These are phyloP conservation scores for Malacosoma neustria DNA, from an alignment of 2,888 invertebrate species.

Conservation along the genomic window DNA sequence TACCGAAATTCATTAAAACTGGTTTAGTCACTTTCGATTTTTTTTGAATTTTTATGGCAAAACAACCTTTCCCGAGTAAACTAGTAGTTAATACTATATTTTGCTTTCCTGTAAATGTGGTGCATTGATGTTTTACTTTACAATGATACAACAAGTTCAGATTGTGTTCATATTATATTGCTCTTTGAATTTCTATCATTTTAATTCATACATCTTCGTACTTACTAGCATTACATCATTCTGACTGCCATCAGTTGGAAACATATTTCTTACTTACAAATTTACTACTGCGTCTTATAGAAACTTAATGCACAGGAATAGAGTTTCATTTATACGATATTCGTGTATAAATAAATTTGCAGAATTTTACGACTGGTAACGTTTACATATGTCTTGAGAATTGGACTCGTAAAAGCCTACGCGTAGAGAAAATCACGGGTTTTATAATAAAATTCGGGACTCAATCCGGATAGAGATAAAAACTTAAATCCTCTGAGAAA, in stretches of 20 bases:
- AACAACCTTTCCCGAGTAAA: too few relatives aligned
- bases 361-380: slow-evolving; percentile 18
- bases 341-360: slow-evolving; percentile 1
- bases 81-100: too few relatives aligned
- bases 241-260: background rate
- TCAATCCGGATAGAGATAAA: slow-evolving; percentile 19
- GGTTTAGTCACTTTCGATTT: too few relatives aligned
- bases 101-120: too few relatives aligned
- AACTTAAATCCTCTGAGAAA: slow-evolving; percentile 7
- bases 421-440: slow-evolving; percentile 20
- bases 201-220: background rate
- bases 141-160: background rate
- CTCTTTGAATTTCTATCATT: background rate
- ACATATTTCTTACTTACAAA: background rate
- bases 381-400: slow-evolving; percentile 26
- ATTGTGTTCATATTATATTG: background rate
- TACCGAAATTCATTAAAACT: too few relatives aligned
- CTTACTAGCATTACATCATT: background rate
- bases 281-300: background rate
- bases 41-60: too few relatives aligned
- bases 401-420: slow-evolving; percentile 25
- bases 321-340: background rate
- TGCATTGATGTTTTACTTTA: too few relatives aligned
- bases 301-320: background rate
- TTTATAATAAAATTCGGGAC: slow-evolving; percentile 26